Evolutionary conservation across 2,888 invertebrate species (phyloP), one percentile per base, ranked within the genome.

Genomic region (Lacanobia oleracea): DNA sequence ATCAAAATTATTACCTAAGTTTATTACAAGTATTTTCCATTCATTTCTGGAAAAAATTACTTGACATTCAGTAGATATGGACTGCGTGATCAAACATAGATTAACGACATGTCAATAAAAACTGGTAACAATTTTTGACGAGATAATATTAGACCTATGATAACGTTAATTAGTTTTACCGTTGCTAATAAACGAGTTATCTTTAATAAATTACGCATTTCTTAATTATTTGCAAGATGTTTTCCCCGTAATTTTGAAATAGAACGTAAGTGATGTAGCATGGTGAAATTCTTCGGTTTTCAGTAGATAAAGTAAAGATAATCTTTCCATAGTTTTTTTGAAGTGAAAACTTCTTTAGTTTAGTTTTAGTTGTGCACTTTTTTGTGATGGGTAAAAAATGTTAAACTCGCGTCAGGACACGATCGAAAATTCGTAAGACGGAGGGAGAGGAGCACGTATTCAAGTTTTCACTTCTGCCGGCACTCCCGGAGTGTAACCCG

Each of bases 171-270:
- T 83, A 68, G 60, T 67, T 72, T 75, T 59, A 76, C 48, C 59
- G 40, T 67, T 54, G 72, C 62, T 63, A 68, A 77, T 84, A 76
- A 77, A 84, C 59, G 53, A 67, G 61, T 81, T 69, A 75, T 75
- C 73, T 77, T 65, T 72, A 62, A 77, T 78, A 84, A 76, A 81
- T 65, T 72, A 81, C 82, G 68, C 51, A 64, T 83, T 77, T 68
- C 60, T 81, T 64, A 0, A 8, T 60, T 60, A 21, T 56, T 51
- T 27, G 53, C 33, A n/a, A 63, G 21, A 60, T 64, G 37, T 64
- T 69, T 83, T 69, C n/a, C 75, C 66, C 27, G 51, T 10, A 0
- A n/a, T 51, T 48, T 56, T n/a, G 6, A n/a, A 60, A 75, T 65
- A 21, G 1, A 63, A 63, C 48, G 10, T 40, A 16, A 50, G 10